Percentiles rank a stretch among this genome's conserved stretches.
Evolutionary conservation across 2,113 vertebrate genomes (phyloP).

Genomic region (Brienomyrus longianalis): DNA sequence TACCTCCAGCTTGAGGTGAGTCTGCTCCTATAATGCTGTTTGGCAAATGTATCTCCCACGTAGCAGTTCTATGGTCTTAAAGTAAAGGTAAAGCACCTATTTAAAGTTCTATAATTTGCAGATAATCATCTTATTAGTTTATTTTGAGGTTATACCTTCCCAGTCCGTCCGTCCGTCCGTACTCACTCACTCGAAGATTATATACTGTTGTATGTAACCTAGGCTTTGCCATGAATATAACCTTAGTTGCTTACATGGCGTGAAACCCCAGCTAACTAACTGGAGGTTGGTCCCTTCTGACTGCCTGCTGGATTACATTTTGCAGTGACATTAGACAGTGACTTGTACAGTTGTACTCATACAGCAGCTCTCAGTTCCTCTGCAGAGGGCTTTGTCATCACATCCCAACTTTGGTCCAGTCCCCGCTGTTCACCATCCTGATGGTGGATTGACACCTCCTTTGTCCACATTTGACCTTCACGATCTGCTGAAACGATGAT

Average conservation of each 20-base stretch:
- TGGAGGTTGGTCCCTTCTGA: neutral
- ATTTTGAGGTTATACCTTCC: neutral
- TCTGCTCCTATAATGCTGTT: neutral
- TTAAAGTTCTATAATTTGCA: neutral
- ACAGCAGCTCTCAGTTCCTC: neutral
- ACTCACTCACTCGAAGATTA: neutral
- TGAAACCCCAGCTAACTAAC: neutral
- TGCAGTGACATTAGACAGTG: neutral
- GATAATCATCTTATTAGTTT: neutral
- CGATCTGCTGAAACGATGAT: neutral
- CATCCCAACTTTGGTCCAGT: neutral
- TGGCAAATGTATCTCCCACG: neutral
- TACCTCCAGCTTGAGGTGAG: conserved; percentile 91
- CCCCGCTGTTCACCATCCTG: neutral
- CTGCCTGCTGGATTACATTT: neutral
- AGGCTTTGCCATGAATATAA: neutral
- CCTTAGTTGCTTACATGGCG: neutral
- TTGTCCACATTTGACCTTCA: neutral
- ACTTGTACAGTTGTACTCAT: neutral
- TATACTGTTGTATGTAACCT: neutral
- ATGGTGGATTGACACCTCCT: neutral
- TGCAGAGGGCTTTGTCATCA: neutral
- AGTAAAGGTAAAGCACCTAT: neutral
- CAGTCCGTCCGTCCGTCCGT: neutral
- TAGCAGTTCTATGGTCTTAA: neutral